Percentiles rank a stretch among this genome's conserved stretches.
Conservation (phyloP, 2,888 invertebrate genomes). For the Aromia moschata region DNA sequence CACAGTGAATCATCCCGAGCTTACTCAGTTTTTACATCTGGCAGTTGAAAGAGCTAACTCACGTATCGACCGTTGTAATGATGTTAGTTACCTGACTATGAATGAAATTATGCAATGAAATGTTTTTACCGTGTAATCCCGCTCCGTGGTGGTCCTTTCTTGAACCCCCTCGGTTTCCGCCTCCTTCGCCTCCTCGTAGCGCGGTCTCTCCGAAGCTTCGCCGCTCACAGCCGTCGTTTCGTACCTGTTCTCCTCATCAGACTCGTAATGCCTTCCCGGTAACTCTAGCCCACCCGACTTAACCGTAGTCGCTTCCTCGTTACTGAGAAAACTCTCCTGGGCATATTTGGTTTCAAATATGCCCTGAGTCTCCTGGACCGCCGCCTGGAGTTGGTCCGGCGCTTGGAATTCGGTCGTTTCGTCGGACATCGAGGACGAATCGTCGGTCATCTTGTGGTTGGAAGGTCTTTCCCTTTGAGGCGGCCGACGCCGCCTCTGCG, state of each 20-base stretch:
- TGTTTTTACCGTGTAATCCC: constrained; percentile 33
- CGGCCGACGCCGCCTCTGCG: constrained; percentile 25
- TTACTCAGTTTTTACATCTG: too few relatives aligned
- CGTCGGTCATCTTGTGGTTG: constrained; percentile 33
- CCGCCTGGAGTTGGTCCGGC: constrained; percentile 31
- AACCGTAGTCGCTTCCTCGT: constrained; percentile 12
- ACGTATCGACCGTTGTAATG: too few relatives aligned
- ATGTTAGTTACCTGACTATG: too few relatives aligned
- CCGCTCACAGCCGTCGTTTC: constrained; percentile 30
- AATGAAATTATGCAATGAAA: too few relatives aligned
- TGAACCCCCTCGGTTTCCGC: too few relatives aligned
- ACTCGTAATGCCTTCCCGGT: constrained; percentile 15
- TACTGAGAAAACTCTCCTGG: constrained; percentile 4
- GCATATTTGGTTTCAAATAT: constrained; percentile 28
- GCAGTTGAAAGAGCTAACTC: too few relatives aligned
- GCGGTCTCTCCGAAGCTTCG: not conserved
- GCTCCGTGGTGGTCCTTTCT: constrained; percentile 26
- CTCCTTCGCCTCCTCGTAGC: not conserved
- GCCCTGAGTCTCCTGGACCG: constrained; percentile 18
- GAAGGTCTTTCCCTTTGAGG: constrained; percentile 33
- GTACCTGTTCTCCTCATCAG: constrained; percentile 10
- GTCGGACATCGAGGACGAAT: not conserved
- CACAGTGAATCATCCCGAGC: too few relatives aligned
- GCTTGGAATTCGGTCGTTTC: constrained; percentile 24
- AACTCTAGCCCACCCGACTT: constrained; percentile 13